phyloP scores from a whole-genome alignment of 1,140 invertebrate genomes.

The Aethina tumida region DNA sequence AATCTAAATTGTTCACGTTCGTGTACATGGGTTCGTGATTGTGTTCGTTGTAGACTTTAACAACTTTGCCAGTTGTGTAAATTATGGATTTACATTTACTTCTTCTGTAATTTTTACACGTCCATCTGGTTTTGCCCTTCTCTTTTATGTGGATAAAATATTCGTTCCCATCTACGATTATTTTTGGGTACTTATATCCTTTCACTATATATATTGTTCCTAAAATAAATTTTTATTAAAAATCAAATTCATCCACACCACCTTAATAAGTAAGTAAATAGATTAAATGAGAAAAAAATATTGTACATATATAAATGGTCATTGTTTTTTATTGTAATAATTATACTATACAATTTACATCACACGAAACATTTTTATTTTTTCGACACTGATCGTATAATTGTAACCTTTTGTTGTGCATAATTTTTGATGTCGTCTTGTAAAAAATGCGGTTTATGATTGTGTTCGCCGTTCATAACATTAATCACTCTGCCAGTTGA shows the following conservation, averaged over 20 bases:
- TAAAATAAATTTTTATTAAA: constrained; percentile 4
- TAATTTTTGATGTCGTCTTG: neutral
- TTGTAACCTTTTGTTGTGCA: neutral
- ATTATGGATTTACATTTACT: constrained; percentile 12
- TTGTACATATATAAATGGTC: too few species aligned
- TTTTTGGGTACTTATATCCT: constrained; percentile 17
- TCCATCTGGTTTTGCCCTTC: constrained; percentile 16
- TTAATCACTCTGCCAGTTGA: neutral
- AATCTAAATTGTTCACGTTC: neutral
- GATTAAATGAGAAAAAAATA: too few species aligned
- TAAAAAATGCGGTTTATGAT: neutral
- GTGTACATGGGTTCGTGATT: constrained; percentile 12
- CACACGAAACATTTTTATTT: constrained; percentile 2
- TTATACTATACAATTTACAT: too few species aligned
- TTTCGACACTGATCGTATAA: constrained; percentile 1
- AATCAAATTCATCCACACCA: too few species aligned
- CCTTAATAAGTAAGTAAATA: too few species aligned
- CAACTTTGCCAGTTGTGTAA: constrained; percentile 13
- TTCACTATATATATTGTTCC: constrained; percentile 12
- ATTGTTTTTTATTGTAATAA: too few species aligned
- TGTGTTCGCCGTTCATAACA: neutral
- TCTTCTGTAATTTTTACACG: constrained; percentile 11
- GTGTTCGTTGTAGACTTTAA: constrained; percentile 15
- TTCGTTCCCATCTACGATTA: constrained; percentile 12
- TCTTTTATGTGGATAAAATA: constrained; percentile 14